phyloP scores from a whole-genome alignment of 2,888 invertebrate species.

The Nineta flava region DNA sequence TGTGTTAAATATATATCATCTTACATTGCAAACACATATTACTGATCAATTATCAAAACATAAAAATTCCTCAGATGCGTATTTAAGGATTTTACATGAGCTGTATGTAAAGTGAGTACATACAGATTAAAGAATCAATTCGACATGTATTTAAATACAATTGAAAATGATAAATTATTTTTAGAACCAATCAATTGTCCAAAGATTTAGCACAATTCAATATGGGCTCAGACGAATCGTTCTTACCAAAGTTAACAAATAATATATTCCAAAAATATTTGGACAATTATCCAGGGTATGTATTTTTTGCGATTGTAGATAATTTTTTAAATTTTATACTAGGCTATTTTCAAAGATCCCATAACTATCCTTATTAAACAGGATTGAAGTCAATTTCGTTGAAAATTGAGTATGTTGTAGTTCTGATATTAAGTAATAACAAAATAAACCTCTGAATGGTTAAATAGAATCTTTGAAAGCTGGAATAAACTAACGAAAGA shows the following conservation, averaged over 20 bases:
- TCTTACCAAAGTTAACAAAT: slow-evolving; percentile 59
- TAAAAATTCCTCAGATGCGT: slow-evolving; percentile 70
- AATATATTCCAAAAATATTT: slow-evolving; percentile 69
- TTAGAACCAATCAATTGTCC: slow-evolving; percentile 58
- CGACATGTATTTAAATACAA: too few species aligned
- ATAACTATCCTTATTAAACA: slow-evolving; percentile 1
- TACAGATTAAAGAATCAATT: too few species aligned
- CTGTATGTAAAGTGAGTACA: slow-evolving; percentile 64
- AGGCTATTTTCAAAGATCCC: slow-evolving; percentile 1
- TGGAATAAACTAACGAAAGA: too few species aligned
- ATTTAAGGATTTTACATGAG: slow-evolving; percentile 75
- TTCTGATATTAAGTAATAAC: too few species aligned
- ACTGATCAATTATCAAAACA: slow-evolving; percentile 58
- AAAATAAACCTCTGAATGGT: too few species aligned
- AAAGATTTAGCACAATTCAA: slow-evolving; percentile 56
- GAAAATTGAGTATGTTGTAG: too few species aligned
- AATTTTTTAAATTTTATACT: slow-evolving; percentile 4
- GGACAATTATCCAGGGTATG: slow-evolving; percentile 56
- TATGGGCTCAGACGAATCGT: slow-evolving; percentile 63
- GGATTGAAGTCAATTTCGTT: too few species aligned
- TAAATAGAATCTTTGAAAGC: too few species aligned
- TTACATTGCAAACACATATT: slow-evolving; percentile 75
- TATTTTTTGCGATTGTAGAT: slow-evolving; percentile 9
- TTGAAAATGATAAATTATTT: slow-evolving; percentile 16
- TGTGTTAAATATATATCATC: slow-evolving; percentile 86